Evolutionary conservation across 2,888 invertebrate species (phyloP).

Genomic region (Cyaniris semiargus): DNA sequence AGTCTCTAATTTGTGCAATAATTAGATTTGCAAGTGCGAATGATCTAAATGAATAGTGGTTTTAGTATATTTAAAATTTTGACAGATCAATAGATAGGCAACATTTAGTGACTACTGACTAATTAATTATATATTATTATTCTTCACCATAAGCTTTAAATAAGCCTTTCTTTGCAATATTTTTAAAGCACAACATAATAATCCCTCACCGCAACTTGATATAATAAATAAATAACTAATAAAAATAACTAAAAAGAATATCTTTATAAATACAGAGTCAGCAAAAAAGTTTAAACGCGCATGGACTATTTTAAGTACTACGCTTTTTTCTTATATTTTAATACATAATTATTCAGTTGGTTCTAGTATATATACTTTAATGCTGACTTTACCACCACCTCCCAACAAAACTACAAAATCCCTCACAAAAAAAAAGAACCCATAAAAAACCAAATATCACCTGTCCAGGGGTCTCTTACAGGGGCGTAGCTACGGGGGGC

Average conservation of each 20-base stretch:
- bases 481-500: constrained; percentile 19
- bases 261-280: background rate
- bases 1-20: background rate
- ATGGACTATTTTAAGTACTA: background rate
- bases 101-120: background rate
- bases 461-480: constrained; percentile 80
- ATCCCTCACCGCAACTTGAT: background rate
- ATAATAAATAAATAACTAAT: background rate
- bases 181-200: background rate
- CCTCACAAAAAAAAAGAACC: constrained; percentile 50
- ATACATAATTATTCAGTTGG: no score
- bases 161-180: background rate
- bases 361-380: background rate
- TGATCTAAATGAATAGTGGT: background rate
- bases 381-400: background rate
- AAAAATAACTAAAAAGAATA: background rate
- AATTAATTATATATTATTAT: background rate
- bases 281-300: background rate
- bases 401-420: background rate
- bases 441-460: constrained; percentile 80
- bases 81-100: background rate
- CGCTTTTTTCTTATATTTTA: no score
- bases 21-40: background rate
- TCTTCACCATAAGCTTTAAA: background rate
- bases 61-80: background rate